Evolutionary conservation across 1,140 invertebrate genomes (phyloP).

Genomic region (Tenebrio molitor): DNA sequence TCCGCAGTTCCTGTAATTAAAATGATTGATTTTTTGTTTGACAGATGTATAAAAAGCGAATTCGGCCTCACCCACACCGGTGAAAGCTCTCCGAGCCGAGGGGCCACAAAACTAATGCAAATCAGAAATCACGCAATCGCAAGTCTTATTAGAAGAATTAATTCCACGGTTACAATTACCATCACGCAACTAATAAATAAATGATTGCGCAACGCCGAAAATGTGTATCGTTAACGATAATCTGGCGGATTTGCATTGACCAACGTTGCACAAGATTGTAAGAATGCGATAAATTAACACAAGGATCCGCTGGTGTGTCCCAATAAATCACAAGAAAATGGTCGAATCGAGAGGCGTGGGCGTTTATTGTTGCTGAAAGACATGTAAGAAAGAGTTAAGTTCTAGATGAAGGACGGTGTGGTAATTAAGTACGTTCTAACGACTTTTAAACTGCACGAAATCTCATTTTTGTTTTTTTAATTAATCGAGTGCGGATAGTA

Average conservation of each 20-base stretch:
- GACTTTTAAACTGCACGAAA: constrained; percentile 7
- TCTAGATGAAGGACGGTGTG: constrained; percentile 15
- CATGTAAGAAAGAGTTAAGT: constrained; percentile 19
- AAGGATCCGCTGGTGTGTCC: neutral
- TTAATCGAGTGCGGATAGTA: too few relatives aligned
- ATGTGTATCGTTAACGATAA: constrained; percentile 13
- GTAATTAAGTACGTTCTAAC: constrained; percentile 30
- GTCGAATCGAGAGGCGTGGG: constrained; percentile 14
- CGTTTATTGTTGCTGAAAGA: constrained; percentile 7
- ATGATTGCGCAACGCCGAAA: constrained; percentile 5
- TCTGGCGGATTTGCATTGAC: neutral
- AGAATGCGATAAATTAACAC: neutral
- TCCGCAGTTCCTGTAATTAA: neutral
- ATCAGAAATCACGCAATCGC: constrained; percentile 14
- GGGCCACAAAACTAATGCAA: constrained; percentile 23
- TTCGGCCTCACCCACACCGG: constrained; percentile 5
- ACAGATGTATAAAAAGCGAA: constrained; percentile 4
- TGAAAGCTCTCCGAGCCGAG: constrained; percentile 16
- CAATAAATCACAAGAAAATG: constrained; percentile 17
- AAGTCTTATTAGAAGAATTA: constrained; percentile 28
- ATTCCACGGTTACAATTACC: constrained; percentile 13
- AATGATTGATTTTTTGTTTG: neutral
- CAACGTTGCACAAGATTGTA: neutral
- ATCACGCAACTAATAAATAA: constrained; percentile 4
- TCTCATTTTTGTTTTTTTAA: neutral